Base-by-base conservation (phyloP, 2,113 vertebrate species). In the Pholis gunnellus region DNA sequence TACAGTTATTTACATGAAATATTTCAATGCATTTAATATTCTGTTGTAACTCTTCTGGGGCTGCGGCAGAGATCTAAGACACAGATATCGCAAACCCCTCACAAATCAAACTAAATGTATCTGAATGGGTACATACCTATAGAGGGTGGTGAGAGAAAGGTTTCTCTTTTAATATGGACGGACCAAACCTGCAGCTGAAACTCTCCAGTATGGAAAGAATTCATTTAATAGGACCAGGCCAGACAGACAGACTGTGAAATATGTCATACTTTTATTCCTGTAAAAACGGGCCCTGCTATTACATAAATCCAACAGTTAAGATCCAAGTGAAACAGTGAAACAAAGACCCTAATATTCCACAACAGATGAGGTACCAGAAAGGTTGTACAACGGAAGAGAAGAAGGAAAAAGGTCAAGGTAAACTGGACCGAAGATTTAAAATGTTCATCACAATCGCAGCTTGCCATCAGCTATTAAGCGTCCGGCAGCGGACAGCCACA, bases 391-490 rank as follows among this genome's bases (percentile, higher is more conserved):
- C 69, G 76, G 79, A 81, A 84, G 86, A 80, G 77, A 87, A 89
- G 87, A 89, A 79, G 90, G 88, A 88, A 91, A 91, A 94, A 93
- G 92, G 91, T 93, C 93, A 94, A 90, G 90, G 94, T 85, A 92
- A 93, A 90, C 87, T 69, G 88, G 89, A 91, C 89, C 84, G 7
- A 81, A 92, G 93, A 94, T 94, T 94, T 94, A 91, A 94, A 94
- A 94, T 93, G 93, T 92, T 94, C 92, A 91, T 93, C 89, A 86
- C 93, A 94, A 94, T 94, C 93, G 89, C 92, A 85, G 90, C 87
- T 94, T 90, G 92, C 93, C 91, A 94, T 95, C 93, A 94, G 93
- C 93, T 94, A 95, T 95, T 95, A 94, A 93, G 92, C 82, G 92
- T 93, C 90, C 88, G 36, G 85, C 89, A 72, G 91, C 69, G 90